A percentile compares a stretch with the other conserved stretches of the same genome.
Evolutionary conservation across 2,113 vertebrate species (phyloP).

Genomic region (Caranx ignobilis): DNA sequence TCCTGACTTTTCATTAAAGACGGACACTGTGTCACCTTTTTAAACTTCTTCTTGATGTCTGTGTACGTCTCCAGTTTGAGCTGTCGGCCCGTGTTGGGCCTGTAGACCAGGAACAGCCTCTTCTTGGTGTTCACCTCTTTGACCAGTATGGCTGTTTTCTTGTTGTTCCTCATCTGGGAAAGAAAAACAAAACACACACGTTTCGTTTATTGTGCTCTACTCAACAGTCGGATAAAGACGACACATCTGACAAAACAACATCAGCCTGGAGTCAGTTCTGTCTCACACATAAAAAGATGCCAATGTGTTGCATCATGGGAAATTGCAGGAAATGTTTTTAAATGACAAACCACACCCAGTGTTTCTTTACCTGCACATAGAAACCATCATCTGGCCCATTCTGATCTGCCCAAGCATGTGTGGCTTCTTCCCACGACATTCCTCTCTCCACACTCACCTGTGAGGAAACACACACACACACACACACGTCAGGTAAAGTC

Average conservation of each 20-base stretch:
- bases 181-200: background rate
- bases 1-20: background rate
- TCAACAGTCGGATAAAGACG: background rate
- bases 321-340: too few species aligned
- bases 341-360: background rate
- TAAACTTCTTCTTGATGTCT: conserved; percentile 97
- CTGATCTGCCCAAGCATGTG: conserved; percentile 95
- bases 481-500: background rate
- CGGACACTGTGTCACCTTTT: conserved; percentile 86
- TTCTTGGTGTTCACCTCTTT: conserved; percentile 97
- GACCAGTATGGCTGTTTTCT: conserved; percentile 94
- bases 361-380: conserved; percentile 85
- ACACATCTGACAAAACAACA: background rate
- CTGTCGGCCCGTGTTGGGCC: conserved; percentile 97
- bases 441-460: conserved; percentile 97
- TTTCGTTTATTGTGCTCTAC: background rate
- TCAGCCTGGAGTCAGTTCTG: background rate
- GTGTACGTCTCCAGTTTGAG: conserved; percentile 93
- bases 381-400: conserved; percentile 96
- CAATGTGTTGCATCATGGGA: too few species aligned
- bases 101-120: conserved; percentile 95
- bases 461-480: background rate
- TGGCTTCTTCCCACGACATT: conserved; percentile 99
- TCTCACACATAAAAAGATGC: too few species aligned
- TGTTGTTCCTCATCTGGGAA: conserved; percentile 95